These are phyloP conservation scores for Tridacna gigas DNA, from an alignment of 2,888 invertebrate genomes.

Conservation along the genomic window DNA sequence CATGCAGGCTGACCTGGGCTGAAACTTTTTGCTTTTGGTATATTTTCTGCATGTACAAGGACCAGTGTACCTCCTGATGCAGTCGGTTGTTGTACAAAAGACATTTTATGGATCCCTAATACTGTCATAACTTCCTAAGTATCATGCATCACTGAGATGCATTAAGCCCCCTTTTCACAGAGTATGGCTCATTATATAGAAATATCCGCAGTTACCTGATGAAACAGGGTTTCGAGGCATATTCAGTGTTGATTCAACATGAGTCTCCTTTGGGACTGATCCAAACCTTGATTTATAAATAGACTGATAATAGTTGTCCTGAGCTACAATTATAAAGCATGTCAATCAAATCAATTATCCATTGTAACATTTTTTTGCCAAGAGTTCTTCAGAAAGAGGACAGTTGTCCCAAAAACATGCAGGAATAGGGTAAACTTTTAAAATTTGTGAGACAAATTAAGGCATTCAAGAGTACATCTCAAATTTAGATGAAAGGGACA, in stretches of 20 bases:
- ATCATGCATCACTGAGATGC: no score
- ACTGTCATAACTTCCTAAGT: no score
- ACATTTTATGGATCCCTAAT: no score
- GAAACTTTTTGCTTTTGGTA: no score
- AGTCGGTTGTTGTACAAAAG: no score
- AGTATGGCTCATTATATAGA: no score
- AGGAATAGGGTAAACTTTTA: neutral
- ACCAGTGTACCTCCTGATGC: no score
- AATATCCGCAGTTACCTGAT: neutral
- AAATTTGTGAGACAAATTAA: neutral
- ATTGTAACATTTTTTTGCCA: neutral
- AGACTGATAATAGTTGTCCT: conserved; percentile 46
- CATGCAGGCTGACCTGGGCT: no score
- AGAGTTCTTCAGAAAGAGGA: neutral
- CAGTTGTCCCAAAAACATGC: neutral
- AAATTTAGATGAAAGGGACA: neutral
- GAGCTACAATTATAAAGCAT: conserved; percentile 22
- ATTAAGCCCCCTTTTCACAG: no score
- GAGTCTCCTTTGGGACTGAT: neutral
- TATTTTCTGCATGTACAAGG: no score
- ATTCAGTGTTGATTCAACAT: neutral
- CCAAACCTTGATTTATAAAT: conserved; percentile 62
- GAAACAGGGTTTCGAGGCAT: neutral
- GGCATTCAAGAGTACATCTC: neutral
- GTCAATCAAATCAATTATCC: no score